phyloP scores from a whole-genome alignment of 2,797 vertebrate genomes.

The Pelodytes ibericus region DNA sequence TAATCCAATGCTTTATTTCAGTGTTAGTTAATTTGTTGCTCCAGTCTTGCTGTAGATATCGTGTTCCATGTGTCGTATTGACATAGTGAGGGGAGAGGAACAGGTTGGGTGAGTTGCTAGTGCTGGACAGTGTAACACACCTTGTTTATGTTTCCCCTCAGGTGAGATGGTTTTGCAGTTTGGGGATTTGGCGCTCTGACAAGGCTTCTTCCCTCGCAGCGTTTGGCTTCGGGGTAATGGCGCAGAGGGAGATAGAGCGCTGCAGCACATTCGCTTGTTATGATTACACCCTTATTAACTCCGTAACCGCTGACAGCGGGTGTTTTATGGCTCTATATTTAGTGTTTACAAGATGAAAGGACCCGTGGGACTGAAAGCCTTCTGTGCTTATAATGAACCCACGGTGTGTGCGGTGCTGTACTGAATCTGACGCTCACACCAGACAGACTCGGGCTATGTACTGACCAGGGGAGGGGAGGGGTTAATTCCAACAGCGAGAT shows the following conservation, averaged over 20 bases:
- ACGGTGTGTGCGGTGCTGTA: no score
- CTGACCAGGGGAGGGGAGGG: no score
- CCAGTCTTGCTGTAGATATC: not conserved
- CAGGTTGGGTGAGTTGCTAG: conserved; percentile 18
- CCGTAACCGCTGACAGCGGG: not conserved
- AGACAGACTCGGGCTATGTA: no score
- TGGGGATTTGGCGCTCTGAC: not conserved
- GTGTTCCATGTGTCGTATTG: no score
- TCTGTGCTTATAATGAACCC: no score
- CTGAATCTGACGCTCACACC: no score
- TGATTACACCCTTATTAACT: not conserved
- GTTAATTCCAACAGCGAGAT: no score
- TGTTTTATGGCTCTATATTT: not conserved
- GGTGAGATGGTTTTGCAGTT: conserved; percentile 9
- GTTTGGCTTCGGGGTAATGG: not conserved
- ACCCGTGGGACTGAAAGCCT: no score
- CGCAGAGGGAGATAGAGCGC: not conserved
- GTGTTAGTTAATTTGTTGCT: not conserved
- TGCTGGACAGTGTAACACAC: not conserved
- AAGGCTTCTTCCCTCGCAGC: not conserved
- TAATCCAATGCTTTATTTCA: not conserved
- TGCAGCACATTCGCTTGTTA: not conserved
- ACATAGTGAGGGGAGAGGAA: no score
- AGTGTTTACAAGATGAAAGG: not conserved
- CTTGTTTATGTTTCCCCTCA: not conserved